Base-by-base conservation (phyloP, 1,140 invertebrate genomes). In the Drosophila miranda region DNA sequence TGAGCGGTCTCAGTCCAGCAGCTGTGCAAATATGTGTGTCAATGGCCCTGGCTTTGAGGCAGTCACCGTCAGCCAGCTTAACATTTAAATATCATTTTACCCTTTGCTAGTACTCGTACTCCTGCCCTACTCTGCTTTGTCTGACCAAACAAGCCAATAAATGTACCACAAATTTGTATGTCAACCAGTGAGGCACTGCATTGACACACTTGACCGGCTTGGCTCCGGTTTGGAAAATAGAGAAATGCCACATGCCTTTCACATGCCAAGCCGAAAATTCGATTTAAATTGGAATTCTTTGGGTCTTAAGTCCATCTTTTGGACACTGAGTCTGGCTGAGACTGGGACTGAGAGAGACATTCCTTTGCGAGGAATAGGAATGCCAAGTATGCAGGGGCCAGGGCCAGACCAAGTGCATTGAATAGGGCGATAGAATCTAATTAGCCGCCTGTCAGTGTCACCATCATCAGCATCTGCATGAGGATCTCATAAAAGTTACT, bases 141-240 rank as follows among this genome's bases (percentile, higher is more conserved):
- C 68, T 75, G 82, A 72, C 78, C 78, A 87, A 77, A 86, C 82
- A 82, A 87, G 82, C 83, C 82, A 87, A 87, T 87, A 87, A 87
- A 87, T 87, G 79, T 78, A 82, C 82, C 82, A 82, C 82, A 86
- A 84, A 84, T 84, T 69, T 87, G 82, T 87, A 86, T 87, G 82
- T 80, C 78, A 84, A 59, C 52, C 62, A 74, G 59, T 77, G 77
- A 81, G 81, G 54, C 43, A 86, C 63, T 86, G 81, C 67, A 84
- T 82, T 77, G 81, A 78, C 81, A 86, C 83, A 87, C 66, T 87
- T 87, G 82, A 75, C 50, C 66, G 57, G 64, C 4, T 26, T 26
- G 23, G 46, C 48, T 64, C 56, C 50, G 62, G 75, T 48, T 59
- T 56, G 46, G 56, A 83, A 73, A 82, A 61, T 59, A 42, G 67